Percentiles rank a stretch among this genome's conserved stretches.
These are phyloP conservation scores for Drosophila rufa DNA, from an alignment of 1,140 invertebrate genomes.

Conservation along the genomic window DNA sequence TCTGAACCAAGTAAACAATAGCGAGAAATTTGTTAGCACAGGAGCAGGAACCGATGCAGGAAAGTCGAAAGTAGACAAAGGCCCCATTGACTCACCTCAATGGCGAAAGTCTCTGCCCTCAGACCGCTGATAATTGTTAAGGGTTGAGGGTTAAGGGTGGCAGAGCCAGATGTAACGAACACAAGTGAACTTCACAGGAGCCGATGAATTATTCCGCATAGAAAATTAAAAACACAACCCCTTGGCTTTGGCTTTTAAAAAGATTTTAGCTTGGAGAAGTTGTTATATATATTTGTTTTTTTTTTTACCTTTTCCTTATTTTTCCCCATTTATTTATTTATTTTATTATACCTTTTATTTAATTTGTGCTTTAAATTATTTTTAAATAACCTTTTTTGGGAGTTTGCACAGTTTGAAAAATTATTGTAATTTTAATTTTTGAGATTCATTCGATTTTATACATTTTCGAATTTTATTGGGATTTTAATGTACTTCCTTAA, in stretches of 20 bases:
- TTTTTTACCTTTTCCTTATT: too few relatives aligned
- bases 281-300: neutral
- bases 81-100: constrained; percentile 24
- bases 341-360: neutral
- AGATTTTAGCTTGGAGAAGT: neutral
- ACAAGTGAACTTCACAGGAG: constrained; percentile 18
- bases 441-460: too few relatives aligned
- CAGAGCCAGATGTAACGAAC: constrained; percentile 1
- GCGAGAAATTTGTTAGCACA: constrained; percentile 46
- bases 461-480: too few relatives aligned
- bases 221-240: neutral
- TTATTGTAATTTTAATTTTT: too few relatives aligned
- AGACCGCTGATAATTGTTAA: constrained; percentile 11
- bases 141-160: neutral
- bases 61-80: constrained; percentile 42
- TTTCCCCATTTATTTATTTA: too few relatives aligned
- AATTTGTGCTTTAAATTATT: too few relatives aligned
- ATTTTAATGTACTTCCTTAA: too few relatives aligned
- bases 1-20: constrained; percentile 60
- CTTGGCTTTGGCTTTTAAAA: neutral
- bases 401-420: too few relatives aligned
- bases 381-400: too few relatives aligned
- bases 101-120: constrained; percentile 3
- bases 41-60: constrained; percentile 28
- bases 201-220: constrained; percentile 20